Conservation (phyloP, 2,888 invertebrate genomes). For the Rotaria macrura region DNA sequence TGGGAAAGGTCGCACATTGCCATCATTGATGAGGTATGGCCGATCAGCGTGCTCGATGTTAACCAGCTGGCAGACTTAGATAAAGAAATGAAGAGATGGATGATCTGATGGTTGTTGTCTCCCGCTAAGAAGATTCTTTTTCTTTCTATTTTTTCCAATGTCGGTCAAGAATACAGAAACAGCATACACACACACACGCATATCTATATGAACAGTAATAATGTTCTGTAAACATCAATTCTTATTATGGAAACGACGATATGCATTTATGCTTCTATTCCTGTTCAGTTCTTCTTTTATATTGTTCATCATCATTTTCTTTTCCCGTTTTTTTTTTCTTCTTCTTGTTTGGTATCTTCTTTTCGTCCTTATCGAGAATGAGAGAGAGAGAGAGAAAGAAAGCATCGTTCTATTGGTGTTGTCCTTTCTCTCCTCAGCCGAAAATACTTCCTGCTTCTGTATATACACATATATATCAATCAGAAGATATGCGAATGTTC, state of each 20-base stretch:
- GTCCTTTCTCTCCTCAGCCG: constrained; percentile 27
- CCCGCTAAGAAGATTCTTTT: not conserved
- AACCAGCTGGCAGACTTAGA: constrained; percentile 1
- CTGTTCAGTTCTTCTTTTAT: not conserved
- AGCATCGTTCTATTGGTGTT: constrained; percentile 35
- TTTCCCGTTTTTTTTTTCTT: not conserved
- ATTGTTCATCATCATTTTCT: constrained; percentile 21
- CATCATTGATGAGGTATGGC: not conserved
- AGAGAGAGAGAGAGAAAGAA: not conserved
- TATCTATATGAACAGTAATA: not conserved
- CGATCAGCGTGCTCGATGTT: constrained; percentile 8
- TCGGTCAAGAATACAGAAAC: not conserved
- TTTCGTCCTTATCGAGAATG: not conserved
- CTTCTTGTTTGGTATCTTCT: not conserved
- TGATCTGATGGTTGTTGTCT: not conserved
- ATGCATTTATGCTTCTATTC: not conserved
- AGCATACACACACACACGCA: not conserved
- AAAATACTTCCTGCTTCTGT: constrained; percentile 19
- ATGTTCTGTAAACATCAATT: not conserved
- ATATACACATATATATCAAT: not conserved
- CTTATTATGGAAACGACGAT: not conserved
- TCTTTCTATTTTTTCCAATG: not conserved
- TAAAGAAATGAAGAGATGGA: not conserved
- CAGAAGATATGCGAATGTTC: not conserved
- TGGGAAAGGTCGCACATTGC: not conserved